These are phyloP conservation scores for Strix aluco DNA, from an alignment of 2,113 vertebrate genomes.

Conservation along the genomic window DNA sequence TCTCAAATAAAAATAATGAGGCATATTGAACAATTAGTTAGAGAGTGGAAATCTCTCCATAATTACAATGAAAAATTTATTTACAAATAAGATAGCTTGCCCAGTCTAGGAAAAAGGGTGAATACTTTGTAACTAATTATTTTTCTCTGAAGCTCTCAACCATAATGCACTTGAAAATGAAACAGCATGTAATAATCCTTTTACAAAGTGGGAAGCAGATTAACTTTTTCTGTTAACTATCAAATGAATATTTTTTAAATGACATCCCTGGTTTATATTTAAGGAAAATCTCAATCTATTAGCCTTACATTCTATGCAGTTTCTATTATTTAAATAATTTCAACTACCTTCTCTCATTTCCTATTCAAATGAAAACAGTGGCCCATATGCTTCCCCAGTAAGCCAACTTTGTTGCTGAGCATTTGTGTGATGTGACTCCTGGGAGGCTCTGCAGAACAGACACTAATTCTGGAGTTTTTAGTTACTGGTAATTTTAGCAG, in stretches of 20 bases:
- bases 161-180: neutral
- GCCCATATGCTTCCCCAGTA: neutral
- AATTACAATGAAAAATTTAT: conserved; percentile 4
- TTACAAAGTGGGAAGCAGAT: neutral
- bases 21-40: conserved; percentile 45
- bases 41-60: neutral
- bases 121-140: neutral
- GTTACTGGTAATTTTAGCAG: neutral
- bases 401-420: neutral
- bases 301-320: neutral
- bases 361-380: neutral
- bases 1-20: conserved; percentile 41
- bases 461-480: neutral
- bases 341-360: neutral
- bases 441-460: neutral
- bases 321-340: neutral
- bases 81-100: neutral
- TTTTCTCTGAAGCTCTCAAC: neutral
- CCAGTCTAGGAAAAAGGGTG: neutral
- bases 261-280: neutral
- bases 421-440: neutral
- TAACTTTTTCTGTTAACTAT: neutral
- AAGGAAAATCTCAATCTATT: neutral
- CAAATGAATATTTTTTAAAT: neutral
- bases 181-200: neutral